Conservation (phyloP, 1,140 invertebrate species). For the Oncopodura yosiiana region DNA sequence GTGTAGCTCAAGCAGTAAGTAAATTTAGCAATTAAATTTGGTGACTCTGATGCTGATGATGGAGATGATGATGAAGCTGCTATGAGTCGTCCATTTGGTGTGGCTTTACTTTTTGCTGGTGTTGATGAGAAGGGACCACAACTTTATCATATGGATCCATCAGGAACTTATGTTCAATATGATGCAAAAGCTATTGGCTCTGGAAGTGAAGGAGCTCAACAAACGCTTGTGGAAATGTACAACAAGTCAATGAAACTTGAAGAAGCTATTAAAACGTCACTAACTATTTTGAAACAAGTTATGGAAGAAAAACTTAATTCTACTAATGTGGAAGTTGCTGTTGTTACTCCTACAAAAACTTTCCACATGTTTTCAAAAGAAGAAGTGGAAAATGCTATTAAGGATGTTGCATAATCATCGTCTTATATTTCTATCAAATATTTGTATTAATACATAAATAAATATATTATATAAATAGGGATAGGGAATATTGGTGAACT, state of each 20-base stretch:
- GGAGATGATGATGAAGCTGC: slow-evolving; percentile 80
- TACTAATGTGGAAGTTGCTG: slow-evolving; percentile 95
- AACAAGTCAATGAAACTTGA: slow-evolving; percentile 91
- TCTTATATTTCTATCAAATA: no score
- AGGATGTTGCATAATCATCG: slow-evolving; percentile 18
- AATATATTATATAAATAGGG: no score
- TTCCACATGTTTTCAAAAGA: slow-evolving; percentile 87
- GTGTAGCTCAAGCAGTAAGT: slow-evolving; percentile 95
- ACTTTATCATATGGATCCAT: slow-evolving; percentile 96
- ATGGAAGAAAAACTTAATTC: slow-evolving; percentile 99
- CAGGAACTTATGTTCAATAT: slow-evolving; percentile 92
- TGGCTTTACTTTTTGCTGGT: slow-evolving; percentile 84
- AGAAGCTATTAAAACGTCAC: slow-evolving; percentile 81
- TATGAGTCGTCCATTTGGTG: slow-evolving; percentile 99
- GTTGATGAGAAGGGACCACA: slow-evolving; percentile 77
- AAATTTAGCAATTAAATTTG: slow-evolving; percentile 96
- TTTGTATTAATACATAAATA: no score
- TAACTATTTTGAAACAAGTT: slow-evolving; percentile 96
- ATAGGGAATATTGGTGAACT: no score
- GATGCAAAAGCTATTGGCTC: slow-evolving; percentile 99
- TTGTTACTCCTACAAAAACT: slow-evolving; percentile 69
- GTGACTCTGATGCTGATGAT: slow-evolving; percentile 90
- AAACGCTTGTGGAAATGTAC: slow-evolving; percentile 81
- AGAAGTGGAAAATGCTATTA: slow-evolving; percentile 82
- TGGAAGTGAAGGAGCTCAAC: slow-evolving; percentile 97